Base-by-base conservation (phyloP, 2,888 invertebrate genomes). In the Heteromurus nitidus region DNA sequence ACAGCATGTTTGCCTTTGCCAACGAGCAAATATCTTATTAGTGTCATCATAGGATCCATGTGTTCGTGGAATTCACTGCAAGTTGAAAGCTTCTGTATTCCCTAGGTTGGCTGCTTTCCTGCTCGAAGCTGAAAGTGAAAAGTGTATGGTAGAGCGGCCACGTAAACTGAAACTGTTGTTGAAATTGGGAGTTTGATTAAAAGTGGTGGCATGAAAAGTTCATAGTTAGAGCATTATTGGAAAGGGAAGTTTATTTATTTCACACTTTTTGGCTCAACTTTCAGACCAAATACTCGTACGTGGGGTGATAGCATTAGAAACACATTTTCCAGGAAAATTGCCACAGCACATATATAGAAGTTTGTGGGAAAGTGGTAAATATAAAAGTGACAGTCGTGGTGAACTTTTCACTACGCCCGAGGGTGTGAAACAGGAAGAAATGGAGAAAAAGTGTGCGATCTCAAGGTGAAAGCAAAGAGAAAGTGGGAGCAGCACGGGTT, bases 201-300 rank as follows among this genome's bases (percentile, higher is more conserved):
- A 72, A 79, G 65, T 65, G 50, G 79, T 64, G 70, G 36, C 44
- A 44, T 60, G 76, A 67, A 75, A 72, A 73, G 73, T 73, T 65
- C 73, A 75, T 22, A 50, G 64, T 75, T 44, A 79, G 58, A 58
- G 53, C 30, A 53, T 64, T 79, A 79, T 79, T 79, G 79, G 65
- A 79, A 79, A 79, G 62, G 70, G 79, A 79, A 79, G 79, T 79
- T 79, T 79, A 72, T 79, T 79, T 79, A 79, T 79, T 79, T 79
- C 79, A 53, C 79, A 58, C 69, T 79, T 64, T 79, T 79, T 70
- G 64, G 72, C 24, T 58, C 30, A 79, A 72, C 30, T 77, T 72
- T 64, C 53, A 50, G 20, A 22, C 13, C 28, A 50, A 50, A n/a
- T n/a, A 2, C 20, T 24, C 55, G 24, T 55, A 9, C 3, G 7